Evolutionary conservation across 2,888 invertebrate genomes (phyloP), one percentile per base, ranked within the genome.

Genomic region (Perizoma flavofasciatum): DNA sequence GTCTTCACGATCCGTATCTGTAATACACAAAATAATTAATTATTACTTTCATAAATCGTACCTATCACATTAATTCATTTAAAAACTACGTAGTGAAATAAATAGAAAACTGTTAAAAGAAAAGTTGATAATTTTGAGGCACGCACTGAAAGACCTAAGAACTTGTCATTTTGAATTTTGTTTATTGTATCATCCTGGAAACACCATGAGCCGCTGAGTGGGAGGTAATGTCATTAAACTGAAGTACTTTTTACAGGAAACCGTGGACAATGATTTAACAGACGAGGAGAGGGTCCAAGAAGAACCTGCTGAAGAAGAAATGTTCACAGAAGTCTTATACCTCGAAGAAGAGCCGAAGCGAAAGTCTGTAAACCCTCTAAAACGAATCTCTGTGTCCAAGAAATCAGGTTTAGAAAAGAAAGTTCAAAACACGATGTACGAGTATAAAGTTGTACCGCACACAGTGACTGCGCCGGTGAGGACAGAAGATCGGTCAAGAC

Each of bases 251-350:
- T 41, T 41, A 41, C 55, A 65, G 3, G 67, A 69, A 10, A 22
- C 22, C 22, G 22, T 3, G 22, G 43, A 48, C 6, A 39, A 35
- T 0, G 64, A 69, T 7, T 68, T 66, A 0, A 63, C 75, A 0
- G 66, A 65, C 6, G 65, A 65, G 0, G 54, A 46, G 0, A 64
- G 63, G 5, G 61, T 57, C 4, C 11, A 57, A 0, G 67, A 49
- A 0, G 63, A 68, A 6, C 7, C 41, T 7, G 6, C 22, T 0
- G 67, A 69, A 0, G 70, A 73, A 4, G 70, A 71, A 6, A 46
- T 63, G 0, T 82, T 66, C 68, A 78, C 82, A 0, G 83, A 85
- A 60, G 69, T 83, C 0, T 70, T 84, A 0, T 85, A 85, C 43
- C 66, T 85, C 0, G 82, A 83, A 6, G 75, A 76, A 0, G 75